Conservation (phyloP, 2,797 vertebrate genomes). For the Mormyrops attenuatus region DNA sequence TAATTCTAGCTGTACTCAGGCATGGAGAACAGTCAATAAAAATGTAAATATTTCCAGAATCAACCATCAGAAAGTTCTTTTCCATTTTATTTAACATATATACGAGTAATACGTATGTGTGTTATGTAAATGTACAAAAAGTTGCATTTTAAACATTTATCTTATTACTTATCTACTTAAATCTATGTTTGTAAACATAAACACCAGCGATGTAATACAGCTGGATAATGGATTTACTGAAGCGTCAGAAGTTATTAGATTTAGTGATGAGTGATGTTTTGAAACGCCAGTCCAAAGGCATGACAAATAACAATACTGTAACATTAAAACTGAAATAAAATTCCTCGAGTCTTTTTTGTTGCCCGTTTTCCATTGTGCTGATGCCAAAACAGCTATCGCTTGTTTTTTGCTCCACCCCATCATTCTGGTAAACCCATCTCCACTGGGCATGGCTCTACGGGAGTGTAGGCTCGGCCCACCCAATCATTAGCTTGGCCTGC, state of each 20-base stretch:
- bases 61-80: background rate
- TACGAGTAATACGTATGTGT: background rate
- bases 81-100: background rate
- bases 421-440: background rate
- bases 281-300: background rate
- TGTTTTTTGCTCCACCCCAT: background rate
- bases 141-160: background rate
- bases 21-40: background rate
- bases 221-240: background rate
- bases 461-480: background rate
- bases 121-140: background rate
- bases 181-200: background rate
- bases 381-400: background rate
- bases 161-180: background rate
- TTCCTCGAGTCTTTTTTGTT: background rate
- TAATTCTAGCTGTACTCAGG: background rate
- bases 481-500: background rate
- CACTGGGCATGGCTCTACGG: background rate
- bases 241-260: background rate
- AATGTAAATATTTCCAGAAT: background rate
- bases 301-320: background rate
- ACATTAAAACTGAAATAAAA: background rate
- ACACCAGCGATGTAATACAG: background rate
- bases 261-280: background rate
- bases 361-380: background rate